A percentile compares a stretch with the other conserved stretches of the same genome.
phyloP scores from a whole-genome alignment of 1,140 invertebrate genomes.

The Penaeus vannamei region DNA sequence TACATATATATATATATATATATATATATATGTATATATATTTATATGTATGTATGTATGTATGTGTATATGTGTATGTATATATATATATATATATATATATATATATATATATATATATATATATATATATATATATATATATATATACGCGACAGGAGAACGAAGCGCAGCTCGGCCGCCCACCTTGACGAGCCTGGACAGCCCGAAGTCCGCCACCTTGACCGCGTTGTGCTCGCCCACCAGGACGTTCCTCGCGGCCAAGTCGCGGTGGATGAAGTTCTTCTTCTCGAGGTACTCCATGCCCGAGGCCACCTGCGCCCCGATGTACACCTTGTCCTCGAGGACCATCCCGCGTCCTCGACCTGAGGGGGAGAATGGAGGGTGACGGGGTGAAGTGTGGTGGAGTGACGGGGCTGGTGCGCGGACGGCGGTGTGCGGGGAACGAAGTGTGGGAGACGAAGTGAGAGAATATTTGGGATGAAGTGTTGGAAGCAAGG shows the following conservation, averaged over 20 bases:
- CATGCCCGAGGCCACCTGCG: constrained; percentile 80
- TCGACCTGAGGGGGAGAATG: not conserved
- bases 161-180: not conserved
- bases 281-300: constrained; percentile 63
- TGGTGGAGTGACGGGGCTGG: not conserved
- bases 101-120: no score
- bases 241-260: constrained; percentile 78
- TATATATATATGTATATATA: no score
- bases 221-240: constrained; percentile 76
- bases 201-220: constrained; percentile 79
- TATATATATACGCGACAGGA: no score
- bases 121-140: no score
- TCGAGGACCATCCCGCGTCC: constrained; percentile 16
- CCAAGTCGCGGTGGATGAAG: constrained; percentile 74
- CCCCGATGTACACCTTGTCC: constrained; percentile 77
- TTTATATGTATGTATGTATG: no score
- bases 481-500: not conserved
- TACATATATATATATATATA: no score
- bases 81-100: no score
- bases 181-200: constrained; percentile 71
- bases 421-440: not conserved
- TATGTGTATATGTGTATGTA: no score
- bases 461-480: not conserved
- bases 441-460: not conserved
- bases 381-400: not conserved